Evolutionary conservation across 2,888 invertebrate genomes (phyloP), one percentile per base, ranked within the genome.

Genomic region (Tinea pellionella): DNA sequence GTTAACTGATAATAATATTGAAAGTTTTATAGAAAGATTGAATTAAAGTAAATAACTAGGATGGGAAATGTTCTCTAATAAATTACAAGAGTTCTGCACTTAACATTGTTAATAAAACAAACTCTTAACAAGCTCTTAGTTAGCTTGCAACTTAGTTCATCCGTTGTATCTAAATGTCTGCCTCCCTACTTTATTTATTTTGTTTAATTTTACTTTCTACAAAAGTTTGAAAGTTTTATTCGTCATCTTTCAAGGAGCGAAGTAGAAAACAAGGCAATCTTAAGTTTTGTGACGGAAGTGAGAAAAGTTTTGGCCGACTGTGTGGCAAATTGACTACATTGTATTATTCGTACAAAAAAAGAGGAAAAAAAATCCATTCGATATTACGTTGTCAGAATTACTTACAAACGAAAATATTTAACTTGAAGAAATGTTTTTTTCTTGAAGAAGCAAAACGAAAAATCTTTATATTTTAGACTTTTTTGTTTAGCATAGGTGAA

Each of bases 231-330:
- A 75, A 77, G 71, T 78, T 77, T 74, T 72, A 75, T 78, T 73
- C 71, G 72, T 75, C 76, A 77, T 77, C 71, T 73, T 71, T 69
- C 71, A 68, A 67, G 63, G 71, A 69, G 66, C 70, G 72, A 69
- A 73, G 74, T 75, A 70, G 76, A 75, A 80, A 79, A 80, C 78
- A 78, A 79, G 77, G 75, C 78, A 80, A 81, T 81, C 77, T 77
- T 71, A 78, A 80, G 70, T 79, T 79, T 59, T 71, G 69, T 68
- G 73, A 71, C 69, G 70, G 70, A 73, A 69, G 69, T 66, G 70
- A 68, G 72, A 65, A 74, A 80, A 78, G 71, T 78, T 78, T 73
- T 62, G 64, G 70, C 62, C 63, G 69, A 67, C 68, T 71, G 68
- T 72, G 74, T 69, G 68, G 72, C 70, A 80, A 78, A 80, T 80